Percentiles rank a stretch among this genome's conserved stretches.
Evolutionary conservation across 2,888 invertebrate species (phyloP).

Genomic region (Hirtodrosophila confusa): DNA sequence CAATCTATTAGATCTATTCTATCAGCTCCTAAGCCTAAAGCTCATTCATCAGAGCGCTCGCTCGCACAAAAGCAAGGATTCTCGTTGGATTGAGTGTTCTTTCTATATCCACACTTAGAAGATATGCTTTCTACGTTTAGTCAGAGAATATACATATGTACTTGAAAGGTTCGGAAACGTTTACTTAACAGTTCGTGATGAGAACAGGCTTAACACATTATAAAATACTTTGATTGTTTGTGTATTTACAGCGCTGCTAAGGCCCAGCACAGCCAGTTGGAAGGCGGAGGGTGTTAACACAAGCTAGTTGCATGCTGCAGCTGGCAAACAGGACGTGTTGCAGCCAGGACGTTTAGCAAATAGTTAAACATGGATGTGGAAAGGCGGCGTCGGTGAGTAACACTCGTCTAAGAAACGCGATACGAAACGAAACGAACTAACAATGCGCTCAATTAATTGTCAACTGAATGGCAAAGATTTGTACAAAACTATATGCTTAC

Average conservation of each 20-base stretch:
- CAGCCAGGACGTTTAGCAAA: conserved; percentile 32
- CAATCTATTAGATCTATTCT: too few species aligned
- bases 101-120: too few species aligned
- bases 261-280: not conserved
- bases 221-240: not conserved
- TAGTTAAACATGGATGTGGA: conserved; percentile 60
- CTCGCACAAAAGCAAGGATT: too few species aligned
- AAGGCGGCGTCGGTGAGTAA: conserved; percentile 71
- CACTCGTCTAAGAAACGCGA: not conserved
- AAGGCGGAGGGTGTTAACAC: not conserved
- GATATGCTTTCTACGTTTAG: too few species aligned
- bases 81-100: too few species aligned
- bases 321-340: conserved; percentile 2
- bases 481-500: conserved; percentile 44
- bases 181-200: too few species aligned
- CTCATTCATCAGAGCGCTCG: too few species aligned
- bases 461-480: conserved; percentile 41
- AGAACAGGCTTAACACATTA: too few species aligned
- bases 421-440: conserved; percentile 4
- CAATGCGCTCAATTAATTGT: conserved; percentile 56
- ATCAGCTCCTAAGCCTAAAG: too few species aligned
- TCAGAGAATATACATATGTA: too few species aligned
- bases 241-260: conserved; percentile 26
- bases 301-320: conserved; percentile 41
- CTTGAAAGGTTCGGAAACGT: too few species aligned